These are phyloP conservation scores for Patella pellucida DNA, from an alignment of 2,888 invertebrate genomes.

Conservation along the genomic window DNA sequence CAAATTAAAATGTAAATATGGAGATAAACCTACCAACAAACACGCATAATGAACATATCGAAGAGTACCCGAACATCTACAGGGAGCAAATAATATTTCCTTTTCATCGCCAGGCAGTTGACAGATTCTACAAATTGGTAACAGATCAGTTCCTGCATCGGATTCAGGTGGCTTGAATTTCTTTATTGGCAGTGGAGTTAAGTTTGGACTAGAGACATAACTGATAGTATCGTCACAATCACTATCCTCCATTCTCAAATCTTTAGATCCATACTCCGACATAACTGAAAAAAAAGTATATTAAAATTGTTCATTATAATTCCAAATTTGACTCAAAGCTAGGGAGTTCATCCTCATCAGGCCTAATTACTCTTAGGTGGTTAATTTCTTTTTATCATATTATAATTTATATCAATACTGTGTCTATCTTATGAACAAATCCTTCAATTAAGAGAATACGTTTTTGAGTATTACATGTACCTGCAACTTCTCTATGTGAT, in stretches of 20 bases:
- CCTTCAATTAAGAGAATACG: no score
- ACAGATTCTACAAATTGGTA: slow-evolving; percentile 74
- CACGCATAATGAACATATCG: slow-evolving; percentile 74
- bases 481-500: no score
- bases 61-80: slow-evolving; percentile 74
- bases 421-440: no score
- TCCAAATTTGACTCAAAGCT: no score
- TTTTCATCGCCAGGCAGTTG: slow-evolving; percentile 68
- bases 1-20: background rate
- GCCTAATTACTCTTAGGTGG: no score
- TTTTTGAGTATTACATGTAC: no score
- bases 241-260: background rate
- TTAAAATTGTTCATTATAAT: no score
- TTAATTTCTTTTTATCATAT: no score
- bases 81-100: slow-evolving; percentile 73
- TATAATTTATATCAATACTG: no score
- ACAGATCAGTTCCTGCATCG: slow-evolving; percentile 54
- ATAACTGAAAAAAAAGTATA: background rate
- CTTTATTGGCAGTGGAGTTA: slow-evolving; percentile 44
- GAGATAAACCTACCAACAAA: slow-evolving; percentile 71
- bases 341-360: no score
- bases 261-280: slow-evolving; percentile 4
- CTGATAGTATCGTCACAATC: slow-evolving; percentile 20
- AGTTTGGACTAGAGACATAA: slow-evolving; percentile 38
- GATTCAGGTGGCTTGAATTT: slow-evolving; percentile 40